These are phyloP conservation scores for Chelidonichthys spinosus DNA, from an alignment of 2,797 vertebrate genomes.

Conservation along the genomic window DNA sequence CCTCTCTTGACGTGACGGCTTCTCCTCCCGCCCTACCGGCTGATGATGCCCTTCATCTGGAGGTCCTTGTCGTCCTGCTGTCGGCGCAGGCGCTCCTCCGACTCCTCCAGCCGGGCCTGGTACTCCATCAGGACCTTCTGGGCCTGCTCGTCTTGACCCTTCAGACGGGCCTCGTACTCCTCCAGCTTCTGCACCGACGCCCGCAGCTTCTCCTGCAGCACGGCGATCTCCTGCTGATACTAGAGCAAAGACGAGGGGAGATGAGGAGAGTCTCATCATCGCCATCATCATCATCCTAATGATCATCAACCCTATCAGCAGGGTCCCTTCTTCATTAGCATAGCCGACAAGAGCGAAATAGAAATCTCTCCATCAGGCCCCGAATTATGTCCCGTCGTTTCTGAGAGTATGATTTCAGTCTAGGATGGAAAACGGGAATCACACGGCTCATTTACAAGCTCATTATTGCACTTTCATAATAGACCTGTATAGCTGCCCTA, in stretches of 20 bases:
- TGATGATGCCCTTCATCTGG: slow-evolving; percentile 99
- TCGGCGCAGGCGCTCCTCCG: slow-evolving; percentile 92
- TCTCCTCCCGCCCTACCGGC: slow-evolving; percentile 83
- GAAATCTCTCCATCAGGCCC: slow-evolving; percentile 32
- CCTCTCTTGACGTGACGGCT: neutral
- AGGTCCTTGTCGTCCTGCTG: slow-evolving; percentile 99
- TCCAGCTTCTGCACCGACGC: slow-evolving; percentile 96
- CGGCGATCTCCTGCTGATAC: slow-evolving; percentile 93
- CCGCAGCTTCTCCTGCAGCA: slow-evolving; percentile 96
- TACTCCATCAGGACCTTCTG: slow-evolving; percentile 98
- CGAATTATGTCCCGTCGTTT: slow-evolving; percentile 10
- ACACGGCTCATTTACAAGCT: slow-evolving; percentile 29
- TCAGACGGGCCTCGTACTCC: slow-evolving; percentile 94
- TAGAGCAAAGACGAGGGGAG: slow-evolving; percentile 56
- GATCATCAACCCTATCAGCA: slow-evolving; percentile 35
- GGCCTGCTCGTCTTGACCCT: slow-evolving; percentile 95
- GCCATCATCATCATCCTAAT: neutral
- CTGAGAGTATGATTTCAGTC: slow-evolving; percentile 26
- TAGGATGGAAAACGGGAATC: slow-evolving; percentile 18
- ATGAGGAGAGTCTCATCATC: slow-evolving; percentile 16
- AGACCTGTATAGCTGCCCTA: neutral
- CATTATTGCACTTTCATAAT: neutral
- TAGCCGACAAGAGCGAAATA: slow-evolving; percentile 28
- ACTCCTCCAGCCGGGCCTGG: slow-evolving; percentile 96
- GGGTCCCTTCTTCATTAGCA: slow-evolving; percentile 22